phyloP scores from a whole-genome alignment of 2,888 invertebrate species.

The Perithous albicinctus region DNA sequence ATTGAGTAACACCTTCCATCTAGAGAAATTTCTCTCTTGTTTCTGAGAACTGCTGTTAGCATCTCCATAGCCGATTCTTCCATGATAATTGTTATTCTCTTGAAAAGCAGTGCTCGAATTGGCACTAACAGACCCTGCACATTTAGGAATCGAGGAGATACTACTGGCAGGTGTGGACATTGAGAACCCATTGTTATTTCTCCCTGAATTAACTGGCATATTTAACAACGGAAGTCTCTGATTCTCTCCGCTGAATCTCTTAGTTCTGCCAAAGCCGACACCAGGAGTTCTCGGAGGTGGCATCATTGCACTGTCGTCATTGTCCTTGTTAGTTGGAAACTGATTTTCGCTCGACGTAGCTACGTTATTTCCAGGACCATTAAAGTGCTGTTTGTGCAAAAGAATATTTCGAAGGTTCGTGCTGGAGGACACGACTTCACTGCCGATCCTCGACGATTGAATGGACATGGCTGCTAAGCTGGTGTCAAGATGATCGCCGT shows the following conservation, averaged over 20 bases:
- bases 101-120: conserved; percentile 21
- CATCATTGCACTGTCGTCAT: conserved; percentile 71
- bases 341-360: conserved; percentile 75
- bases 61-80: not conserved
- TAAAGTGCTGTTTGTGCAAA: conserved; percentile 40
- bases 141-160: conserved; percentile 50
- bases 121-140: conserved; percentile 1
- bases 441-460: conserved; percentile 69
- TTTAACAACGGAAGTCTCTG: conserved; percentile 10
- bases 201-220: not conserved
- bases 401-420: conserved; percentile 75
- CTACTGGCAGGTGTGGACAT: conserved; percentile 34
- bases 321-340: conserved; percentile 43
- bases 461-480: conserved; percentile 57
- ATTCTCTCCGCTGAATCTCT: conserved; percentile 23
- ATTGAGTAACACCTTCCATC: conserved; percentile 78
- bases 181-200: conserved; percentile 20
- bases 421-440: conserved; percentile 78
- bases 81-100: conserved; percentile 25
- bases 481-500: conserved; percentile 70
- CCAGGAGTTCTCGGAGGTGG: conserved; percentile 73
- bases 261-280: not conserved
- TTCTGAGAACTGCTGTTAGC: not conserved
- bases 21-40: conserved; percentile 70
- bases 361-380: conserved; percentile 32